A percentile compares a stretch with the other conserved stretches of the same genome.
Conservation (phyloP, 2,797 vertebrate genomes). For the Sebastes minor region DNA sequence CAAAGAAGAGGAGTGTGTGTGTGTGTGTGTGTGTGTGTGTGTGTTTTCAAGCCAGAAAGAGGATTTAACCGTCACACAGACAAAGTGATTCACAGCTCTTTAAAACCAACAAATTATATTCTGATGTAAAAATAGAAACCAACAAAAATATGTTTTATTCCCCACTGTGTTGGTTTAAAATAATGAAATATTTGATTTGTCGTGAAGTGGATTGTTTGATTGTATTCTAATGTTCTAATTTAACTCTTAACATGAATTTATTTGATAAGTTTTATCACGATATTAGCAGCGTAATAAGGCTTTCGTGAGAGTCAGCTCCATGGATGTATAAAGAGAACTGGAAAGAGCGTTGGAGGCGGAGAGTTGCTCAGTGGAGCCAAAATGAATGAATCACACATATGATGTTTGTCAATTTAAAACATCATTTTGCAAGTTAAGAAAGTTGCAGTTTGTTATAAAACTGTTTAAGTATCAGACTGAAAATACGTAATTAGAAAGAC, state of each 20-base stretch:
- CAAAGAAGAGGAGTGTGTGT: not conserved
- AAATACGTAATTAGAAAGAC: no score
- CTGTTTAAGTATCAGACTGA: no score
- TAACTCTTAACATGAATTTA: no score
- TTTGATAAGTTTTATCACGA: not conserved
- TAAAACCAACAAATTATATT: not conserved
- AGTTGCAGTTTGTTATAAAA: no score
- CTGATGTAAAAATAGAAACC: not conserved
- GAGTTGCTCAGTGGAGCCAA: no score
- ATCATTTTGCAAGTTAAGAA: no score
- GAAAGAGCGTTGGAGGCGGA: no score
- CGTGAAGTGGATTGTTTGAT: not conserved
- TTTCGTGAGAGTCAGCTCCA: no score
- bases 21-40: conserved; percentile 16
- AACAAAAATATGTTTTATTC: not conserved
- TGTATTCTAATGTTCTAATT: not conserved
- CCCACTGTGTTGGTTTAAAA: not conserved
- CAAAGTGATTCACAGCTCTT: conserved; percentile 27
- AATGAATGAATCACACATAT: no score
- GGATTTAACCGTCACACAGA: conserved; percentile 10
- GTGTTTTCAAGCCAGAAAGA: conserved; percentile 13
- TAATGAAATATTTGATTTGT: not conserved
- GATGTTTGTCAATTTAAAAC: no score
- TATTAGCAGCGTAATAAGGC: not conserved
- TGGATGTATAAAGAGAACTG: no score